These are phyloP conservation scores for Phaetusa simplex DNA, from an alignment of 2,113 vertebrate genomes.

Conservation along the genomic window DNA sequence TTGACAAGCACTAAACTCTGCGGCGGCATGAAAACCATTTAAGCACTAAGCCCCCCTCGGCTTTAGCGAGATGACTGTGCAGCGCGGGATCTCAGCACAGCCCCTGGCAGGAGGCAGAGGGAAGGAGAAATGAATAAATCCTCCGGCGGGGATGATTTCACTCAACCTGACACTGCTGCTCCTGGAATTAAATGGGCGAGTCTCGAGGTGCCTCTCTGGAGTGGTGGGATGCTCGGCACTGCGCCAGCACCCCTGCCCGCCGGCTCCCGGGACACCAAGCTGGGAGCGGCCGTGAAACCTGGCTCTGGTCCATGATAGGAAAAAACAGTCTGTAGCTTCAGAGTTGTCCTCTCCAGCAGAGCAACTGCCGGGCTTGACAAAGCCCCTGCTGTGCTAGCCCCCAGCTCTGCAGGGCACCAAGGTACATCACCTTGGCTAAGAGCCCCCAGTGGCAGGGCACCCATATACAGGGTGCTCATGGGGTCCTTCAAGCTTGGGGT, in stretches of 20 bases:
- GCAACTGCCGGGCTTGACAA: not conserved
- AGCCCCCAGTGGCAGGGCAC: not conserved
- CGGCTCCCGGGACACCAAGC: not conserved
- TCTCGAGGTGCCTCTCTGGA: not conserved
- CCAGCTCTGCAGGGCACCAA: not conserved
- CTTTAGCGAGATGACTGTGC: slow-evolving; percentile 56
- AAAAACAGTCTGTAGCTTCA: not conserved
- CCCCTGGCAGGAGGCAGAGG: slow-evolving; percentile 60
- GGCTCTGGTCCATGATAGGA: not conserved
- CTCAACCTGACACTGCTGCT: not conserved
- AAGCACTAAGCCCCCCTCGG: slow-evolving; percentile 71
- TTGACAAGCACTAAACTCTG: slow-evolving; percentile 73
- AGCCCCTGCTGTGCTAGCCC: not conserved
- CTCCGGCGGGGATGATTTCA: slow-evolving; percentile 40
- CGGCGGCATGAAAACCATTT: slow-evolving; percentile 74
- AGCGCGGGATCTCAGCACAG: slow-evolving; percentile 34
- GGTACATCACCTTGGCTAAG: not conserved
- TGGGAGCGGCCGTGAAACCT: not conserved
- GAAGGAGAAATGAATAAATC: slow-evolving; percentile 76
- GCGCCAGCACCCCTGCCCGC: not conserved
- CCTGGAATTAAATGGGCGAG: slow-evolving; percentile 22
- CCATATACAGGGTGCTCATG: fast-evolving
- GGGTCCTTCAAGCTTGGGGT: not conserved
- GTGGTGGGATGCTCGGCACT: not conserved
- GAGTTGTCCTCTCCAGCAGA: not conserved